Percentiles rank a stretch among this genome's conserved stretches.
phyloP scores from a whole-genome alignment of 1,140 invertebrate species.

The Lordiphosa stackelbergi region DNA sequence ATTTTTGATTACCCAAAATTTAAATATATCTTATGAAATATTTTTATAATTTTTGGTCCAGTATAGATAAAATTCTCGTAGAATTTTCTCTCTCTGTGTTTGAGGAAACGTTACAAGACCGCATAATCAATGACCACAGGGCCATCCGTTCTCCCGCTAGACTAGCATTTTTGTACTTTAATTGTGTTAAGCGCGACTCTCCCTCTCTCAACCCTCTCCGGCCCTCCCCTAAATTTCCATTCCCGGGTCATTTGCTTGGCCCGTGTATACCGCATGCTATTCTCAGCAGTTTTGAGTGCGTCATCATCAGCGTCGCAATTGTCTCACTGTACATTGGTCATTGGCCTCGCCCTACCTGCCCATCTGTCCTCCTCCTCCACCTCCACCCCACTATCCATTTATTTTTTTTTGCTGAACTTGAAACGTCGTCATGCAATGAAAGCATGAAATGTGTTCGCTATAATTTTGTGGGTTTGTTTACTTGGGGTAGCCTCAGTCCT shows the following conservation, averaged over 20 bases:
- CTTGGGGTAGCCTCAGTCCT: background rate
- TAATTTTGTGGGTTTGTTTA: slow-evolving; percentile 36
- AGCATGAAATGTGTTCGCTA: slow-evolving; percentile 38
- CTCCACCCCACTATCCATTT: slow-evolving; percentile 4
- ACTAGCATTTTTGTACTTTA: slow-evolving; percentile 20
- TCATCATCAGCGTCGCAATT: slow-evolving; percentile 43
- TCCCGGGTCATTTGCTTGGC: slow-evolving; percentile 34
- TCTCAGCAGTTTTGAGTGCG: slow-evolving; percentile 43
- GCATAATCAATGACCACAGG: too few species aligned
- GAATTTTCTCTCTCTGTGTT: too few species aligned
- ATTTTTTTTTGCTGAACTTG: slow-evolving; percentile 38
- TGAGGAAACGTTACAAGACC: too few species aligned
- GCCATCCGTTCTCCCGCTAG: background rate
- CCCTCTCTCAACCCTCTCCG: background rate
- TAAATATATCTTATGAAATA: too few species aligned
- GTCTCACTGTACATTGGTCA: slow-evolving; percentile 39
- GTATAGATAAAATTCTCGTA: too few species aligned
- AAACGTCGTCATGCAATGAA: slow-evolving; percentile 48
- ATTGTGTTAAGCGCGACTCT: slow-evolving; percentile 26
- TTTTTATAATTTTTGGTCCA: too few species aligned
- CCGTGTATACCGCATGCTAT: slow-evolving; percentile 8
- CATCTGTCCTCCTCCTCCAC: background rate
- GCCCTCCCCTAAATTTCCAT: background rate
- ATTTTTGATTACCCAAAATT: too few species aligned
- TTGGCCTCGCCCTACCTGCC: slow-evolving; percentile 15